Percentiles rank a stretch among this genome's conserved stretches.
Evolutionary conservation across 1,140 invertebrate species (phyloP).

Genomic region (Procambarus clarkii): DNA sequence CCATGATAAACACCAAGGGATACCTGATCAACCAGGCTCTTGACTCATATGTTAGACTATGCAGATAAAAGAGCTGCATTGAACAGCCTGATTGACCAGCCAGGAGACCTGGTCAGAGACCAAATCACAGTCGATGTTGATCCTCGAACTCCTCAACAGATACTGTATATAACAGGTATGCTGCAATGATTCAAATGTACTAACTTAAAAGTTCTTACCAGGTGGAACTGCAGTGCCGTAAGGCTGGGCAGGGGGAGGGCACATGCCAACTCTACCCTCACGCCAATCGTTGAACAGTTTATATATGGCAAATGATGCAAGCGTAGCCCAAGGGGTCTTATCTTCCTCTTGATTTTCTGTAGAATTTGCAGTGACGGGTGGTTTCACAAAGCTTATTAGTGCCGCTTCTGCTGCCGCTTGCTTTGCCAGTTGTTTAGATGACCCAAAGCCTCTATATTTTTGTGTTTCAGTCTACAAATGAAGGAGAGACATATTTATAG

Average conservation of each 20-base stretch:
- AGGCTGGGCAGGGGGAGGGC: slow-evolving; percentile 52
- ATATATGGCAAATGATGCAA: slow-evolving; percentile 85
- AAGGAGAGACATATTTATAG: neutral
- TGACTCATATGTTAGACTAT: no score
- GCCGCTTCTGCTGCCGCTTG: slow-evolving; percentile 85
- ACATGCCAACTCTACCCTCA: slow-evolving; percentile 62
- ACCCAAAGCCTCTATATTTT: slow-evolving; percentile 78
- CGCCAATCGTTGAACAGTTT: slow-evolving; percentile 86
- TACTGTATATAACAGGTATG: no score
- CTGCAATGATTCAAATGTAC: neutral
- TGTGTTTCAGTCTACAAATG: slow-evolving; percentile 78
- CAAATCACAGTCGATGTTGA: no score
- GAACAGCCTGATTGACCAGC: no score
- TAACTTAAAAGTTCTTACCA: slow-evolving; percentile 21
- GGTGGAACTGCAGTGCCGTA: slow-evolving; percentile 47
- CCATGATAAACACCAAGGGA: no score
- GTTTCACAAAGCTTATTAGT: slow-evolving; percentile 81
- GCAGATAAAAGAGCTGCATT: no score
- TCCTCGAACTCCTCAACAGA: no score
- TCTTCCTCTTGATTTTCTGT: slow-evolving; percentile 76
- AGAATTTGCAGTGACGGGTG: slow-evolving; percentile 71
- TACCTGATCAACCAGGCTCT: no score
- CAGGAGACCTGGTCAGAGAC: no score
- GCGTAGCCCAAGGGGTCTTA: slow-evolving; percentile 84
- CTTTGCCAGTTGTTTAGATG: slow-evolving; percentile 79